These are phyloP conservation scores for Perodicticus potto DNA, from an alignment of 2,797 vertebrate species.

Conservation along the genomic window DNA sequence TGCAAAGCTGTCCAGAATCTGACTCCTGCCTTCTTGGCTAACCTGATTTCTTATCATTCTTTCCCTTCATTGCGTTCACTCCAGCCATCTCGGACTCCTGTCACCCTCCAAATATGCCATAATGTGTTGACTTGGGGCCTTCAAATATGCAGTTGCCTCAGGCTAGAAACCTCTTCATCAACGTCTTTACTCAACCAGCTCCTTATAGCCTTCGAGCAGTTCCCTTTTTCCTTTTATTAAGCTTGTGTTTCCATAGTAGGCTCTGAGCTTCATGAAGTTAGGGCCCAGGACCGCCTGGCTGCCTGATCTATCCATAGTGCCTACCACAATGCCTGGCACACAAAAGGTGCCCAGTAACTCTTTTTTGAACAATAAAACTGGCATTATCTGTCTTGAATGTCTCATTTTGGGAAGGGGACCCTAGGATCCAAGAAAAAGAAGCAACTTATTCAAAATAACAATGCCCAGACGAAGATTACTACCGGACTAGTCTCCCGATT, in stretches of 20 bases:
- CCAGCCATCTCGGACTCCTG: background rate
- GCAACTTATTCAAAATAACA: slow-evolving; percentile 30
- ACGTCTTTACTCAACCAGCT: background rate
- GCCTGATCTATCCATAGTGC: background rate
- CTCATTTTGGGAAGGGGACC: slow-evolving; percentile 48
- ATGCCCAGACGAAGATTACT: slow-evolving; percentile 10
- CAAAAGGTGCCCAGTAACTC: background rate
- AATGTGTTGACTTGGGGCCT: background rate
- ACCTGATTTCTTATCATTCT: background rate
- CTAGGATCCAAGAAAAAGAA: slow-evolving; percentile 40
- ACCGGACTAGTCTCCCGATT: background rate
- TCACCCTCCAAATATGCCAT: background rate
- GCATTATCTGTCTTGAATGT: background rate
- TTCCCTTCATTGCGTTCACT: background rate
- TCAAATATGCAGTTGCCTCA: background rate
- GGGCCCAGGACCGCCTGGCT: background rate
- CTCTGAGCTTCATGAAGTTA: background rate
- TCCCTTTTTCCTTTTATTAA: background rate
- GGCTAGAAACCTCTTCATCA: background rate
- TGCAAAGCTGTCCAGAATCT: background rate
- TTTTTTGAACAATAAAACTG: slow-evolving; percentile 15
- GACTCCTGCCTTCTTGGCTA: background rate
- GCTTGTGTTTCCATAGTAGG: background rate
- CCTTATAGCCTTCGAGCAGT: background rate
- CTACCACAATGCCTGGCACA: background rate